phyloP scores from a whole-genome alignment of 2,797 vertebrate genomes.

The Brotula barbata region DNA sequence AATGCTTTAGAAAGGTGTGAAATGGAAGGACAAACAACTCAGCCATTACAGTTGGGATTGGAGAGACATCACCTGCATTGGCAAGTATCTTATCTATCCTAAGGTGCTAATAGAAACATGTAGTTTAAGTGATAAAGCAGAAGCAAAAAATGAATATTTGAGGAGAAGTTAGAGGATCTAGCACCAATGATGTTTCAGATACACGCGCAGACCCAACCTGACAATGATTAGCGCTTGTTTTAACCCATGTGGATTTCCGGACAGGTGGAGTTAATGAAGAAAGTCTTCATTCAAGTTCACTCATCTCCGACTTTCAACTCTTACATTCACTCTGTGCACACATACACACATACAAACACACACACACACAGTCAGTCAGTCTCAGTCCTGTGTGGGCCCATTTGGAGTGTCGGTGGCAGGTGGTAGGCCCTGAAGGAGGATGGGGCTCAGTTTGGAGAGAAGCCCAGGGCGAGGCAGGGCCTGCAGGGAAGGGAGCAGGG shows the following conservation, averaged over 20 bases:
- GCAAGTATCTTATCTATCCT: slow-evolving; percentile 14
- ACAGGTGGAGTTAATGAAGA: slow-evolving; percentile 11
- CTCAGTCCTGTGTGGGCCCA: slow-evolving; percentile 62
- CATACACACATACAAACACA: slow-evolving; percentile 9
- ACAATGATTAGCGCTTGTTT: slow-evolving; percentile 8
- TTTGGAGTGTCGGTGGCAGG: slow-evolving; percentile 58
- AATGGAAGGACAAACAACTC: slow-evolving; percentile 7
- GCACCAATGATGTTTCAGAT: slow-evolving; percentile 57
- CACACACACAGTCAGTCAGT: slow-evolving; percentile 22
- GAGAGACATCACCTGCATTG: neutral
- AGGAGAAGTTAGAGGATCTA: slow-evolving; percentile 37
- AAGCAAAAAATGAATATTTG: slow-evolving; percentile 16
- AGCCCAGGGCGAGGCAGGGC: slow-evolving; percentile 66
- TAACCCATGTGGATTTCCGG: slow-evolving; percentile 18
- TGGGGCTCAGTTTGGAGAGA: slow-evolving; percentile 70
- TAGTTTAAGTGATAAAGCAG: neutral
- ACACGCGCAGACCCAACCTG: neutral
- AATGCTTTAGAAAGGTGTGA: neutral
- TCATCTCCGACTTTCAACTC: slow-evolving; percentile 17
- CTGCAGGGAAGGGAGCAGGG: slow-evolving; percentile 77
- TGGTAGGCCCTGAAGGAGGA: slow-evolving; percentile 70
- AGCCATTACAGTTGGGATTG: neutral
- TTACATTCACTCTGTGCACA: slow-evolving; percentile 9
- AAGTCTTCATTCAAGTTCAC: slow-evolving; percentile 1
- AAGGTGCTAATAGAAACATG: slow-evolving; percentile 26